Conservation (phyloP, 1,140 invertebrate genomes). For the Heliconius himera region DNA sequence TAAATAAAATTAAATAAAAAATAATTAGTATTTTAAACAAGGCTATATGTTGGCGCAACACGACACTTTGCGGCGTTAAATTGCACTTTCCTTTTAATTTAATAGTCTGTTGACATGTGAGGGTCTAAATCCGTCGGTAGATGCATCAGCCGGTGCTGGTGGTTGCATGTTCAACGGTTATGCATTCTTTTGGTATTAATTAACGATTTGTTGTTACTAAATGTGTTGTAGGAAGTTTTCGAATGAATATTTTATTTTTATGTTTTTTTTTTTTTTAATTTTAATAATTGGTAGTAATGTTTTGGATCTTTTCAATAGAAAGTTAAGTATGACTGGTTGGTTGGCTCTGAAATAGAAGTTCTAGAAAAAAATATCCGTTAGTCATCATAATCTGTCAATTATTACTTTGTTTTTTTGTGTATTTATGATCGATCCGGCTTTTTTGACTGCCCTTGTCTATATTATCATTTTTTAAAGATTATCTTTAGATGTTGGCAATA, state of each 20-base stretch:
- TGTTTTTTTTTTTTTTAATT: background rate
- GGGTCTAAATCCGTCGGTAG: conserved; percentile 18
- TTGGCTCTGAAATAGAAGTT: no score
- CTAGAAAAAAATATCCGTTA: no score
- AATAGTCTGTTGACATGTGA: conserved; percentile 60
- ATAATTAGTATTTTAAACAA: conserved; percentile 64
- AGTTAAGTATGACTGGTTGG: background rate
- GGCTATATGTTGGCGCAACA: conserved; percentile 62
- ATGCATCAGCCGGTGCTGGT: background rate
- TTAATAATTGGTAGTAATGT: background rate
- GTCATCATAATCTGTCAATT: no score
- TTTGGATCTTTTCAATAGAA: background rate
- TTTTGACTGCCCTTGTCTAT: no score
- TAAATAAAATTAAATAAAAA: conserved; percentile 76
- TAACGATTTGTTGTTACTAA: conserved; percentile 14
- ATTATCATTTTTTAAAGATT: no score
- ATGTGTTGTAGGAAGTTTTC: conserved; percentile 17
- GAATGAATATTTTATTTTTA: background rate
- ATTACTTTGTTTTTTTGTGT: no score
- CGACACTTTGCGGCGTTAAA: conserved; percentile 62
- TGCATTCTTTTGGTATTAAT: conserved; percentile 14
- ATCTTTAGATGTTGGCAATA: no score
- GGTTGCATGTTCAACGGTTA: background rate
- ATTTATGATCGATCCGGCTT: no score
- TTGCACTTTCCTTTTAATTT: conserved; percentile 61